Conservation (phyloP, 1,140 invertebrate genomes). For the Brachionus rubens region DNA sequence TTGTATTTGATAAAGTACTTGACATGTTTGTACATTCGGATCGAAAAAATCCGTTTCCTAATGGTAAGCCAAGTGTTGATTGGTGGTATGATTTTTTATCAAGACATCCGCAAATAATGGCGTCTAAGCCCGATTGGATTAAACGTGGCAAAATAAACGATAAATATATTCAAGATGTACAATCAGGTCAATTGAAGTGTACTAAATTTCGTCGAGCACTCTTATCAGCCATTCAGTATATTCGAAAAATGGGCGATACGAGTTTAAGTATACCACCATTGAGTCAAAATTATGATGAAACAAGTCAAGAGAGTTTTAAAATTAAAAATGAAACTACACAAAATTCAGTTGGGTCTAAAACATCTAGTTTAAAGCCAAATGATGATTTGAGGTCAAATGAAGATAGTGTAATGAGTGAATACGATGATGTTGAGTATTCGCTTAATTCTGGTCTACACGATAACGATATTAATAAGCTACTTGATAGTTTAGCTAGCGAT, state of each 20-base stretch:
- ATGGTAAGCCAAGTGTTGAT: conserved; percentile 26
- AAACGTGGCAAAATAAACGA: conserved; percentile 45
- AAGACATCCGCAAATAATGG: conserved; percentile 44
- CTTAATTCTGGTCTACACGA: background rate
- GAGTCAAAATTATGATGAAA: background rate
- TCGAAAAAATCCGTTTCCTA: conserved; percentile 30
- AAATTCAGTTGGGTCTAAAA: background rate
- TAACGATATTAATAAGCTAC: background rate
- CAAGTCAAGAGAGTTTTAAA: background rate
- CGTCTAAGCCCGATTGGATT: conserved; percentile 43
- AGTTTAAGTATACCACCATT: background rate
- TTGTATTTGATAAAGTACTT: conserved; percentile 25
- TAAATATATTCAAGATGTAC: conserved; percentile 43
- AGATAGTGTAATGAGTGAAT: background rate
- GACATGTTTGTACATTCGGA: conserved; percentile 20
- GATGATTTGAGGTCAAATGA: no score
- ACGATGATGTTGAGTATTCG: background rate
- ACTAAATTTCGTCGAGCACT: conserved; percentile 40
- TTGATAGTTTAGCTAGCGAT: conserved; percentile 15
- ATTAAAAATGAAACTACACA: background rate
- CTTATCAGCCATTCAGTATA: conserved; percentile 26
- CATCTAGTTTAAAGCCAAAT: no score
- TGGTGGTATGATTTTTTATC: conserved; percentile 47
- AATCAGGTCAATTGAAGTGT: conserved; percentile 34
- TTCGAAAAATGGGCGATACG: background rate